Evolutionary conservation across 2,797 vertebrate genomes (phyloP), one percentile per base, ranked within the genome.

Genomic region (Phalloptychus januarius): DNA sequence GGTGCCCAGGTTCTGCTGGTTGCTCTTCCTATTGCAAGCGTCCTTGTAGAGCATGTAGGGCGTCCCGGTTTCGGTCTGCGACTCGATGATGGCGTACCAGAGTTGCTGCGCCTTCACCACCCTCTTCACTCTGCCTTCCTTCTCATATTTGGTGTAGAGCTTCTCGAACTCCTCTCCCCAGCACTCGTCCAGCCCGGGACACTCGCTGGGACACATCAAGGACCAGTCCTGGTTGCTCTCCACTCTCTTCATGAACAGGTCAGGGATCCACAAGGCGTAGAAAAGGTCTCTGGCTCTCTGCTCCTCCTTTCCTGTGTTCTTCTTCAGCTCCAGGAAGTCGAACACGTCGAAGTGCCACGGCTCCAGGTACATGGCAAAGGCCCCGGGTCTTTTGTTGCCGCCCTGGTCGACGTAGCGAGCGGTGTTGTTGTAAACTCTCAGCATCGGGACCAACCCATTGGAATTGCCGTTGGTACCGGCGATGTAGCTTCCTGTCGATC

Each of bases 11-110:
- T 99, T 99, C 95, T 98, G 97, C 87, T 99, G 98, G 88, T 99
- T 99, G 95, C 97, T 99, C 92, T 99, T 99, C 74, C 96, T 91
- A 91, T 99, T 99, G 92, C 98, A 99, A 38, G 98, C 97, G 25
- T 99, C 98, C 87, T 99, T 99, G 94, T 99, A 99, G 12, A 99
- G 93, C 98, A 99, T 99, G 94, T 99, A 99, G 0, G 98, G 98
- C 0, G 98, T 99, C 0, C 98, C 98, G 0, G 98, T 98, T 93
- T 99, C 98, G 0, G 98, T 99, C 96, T 99, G 98, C 0, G 98
- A 99, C 86, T 99, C 98, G 0, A 99, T 99, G 83, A 99, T 94
- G 67, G 97, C 97, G 0, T 99, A 96, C 98, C 98, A 99, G 76
- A 99, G 77, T 94, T 99, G 97, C 93, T 99, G 98, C 18, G 98